Evolutionary conservation across 2,113 vertebrate species (phyloP).

Genomic region (Danionella cerebrum): DNA sequence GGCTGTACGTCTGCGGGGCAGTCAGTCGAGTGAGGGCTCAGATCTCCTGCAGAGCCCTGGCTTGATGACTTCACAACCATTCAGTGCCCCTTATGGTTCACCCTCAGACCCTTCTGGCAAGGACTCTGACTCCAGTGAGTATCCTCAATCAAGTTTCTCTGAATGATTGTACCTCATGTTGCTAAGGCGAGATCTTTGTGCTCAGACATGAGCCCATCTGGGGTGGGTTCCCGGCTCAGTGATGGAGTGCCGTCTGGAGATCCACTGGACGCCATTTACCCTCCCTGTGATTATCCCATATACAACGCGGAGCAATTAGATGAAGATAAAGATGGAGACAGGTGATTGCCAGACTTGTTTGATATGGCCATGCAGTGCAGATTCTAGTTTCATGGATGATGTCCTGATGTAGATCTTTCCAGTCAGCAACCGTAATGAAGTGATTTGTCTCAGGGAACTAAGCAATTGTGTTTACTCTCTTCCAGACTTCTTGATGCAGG

Average conservation of each 20-base stretch:
- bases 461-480: constrained; percentile 21
- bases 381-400: no score
- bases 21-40: constrained; percentile 71
- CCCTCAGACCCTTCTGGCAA: constrained; percentile 58
- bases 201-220: constrained; percentile 31
- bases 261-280: constrained; percentile 66
- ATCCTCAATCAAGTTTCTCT: background rate
- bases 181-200: background rate
- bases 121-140: constrained; percentile 58
- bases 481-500: constrained; percentile 66
- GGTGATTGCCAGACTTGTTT: no score
- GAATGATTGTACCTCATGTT: background rate
- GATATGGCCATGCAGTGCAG: no score
- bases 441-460: no score
- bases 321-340: constrained; percentile 84
- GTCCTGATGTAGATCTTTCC: no score
- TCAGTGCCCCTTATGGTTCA: constrained; percentile 47
- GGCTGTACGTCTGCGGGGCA: constrained; percentile 63
- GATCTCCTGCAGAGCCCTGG: constrained; percentile 62
- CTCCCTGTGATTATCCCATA: constrained; percentile 73
- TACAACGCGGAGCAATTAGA: constrained; percentile 80
- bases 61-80: constrained; percentile 59
- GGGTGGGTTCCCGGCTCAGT: constrained; percentile 62
- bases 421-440: no score
- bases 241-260: constrained; percentile 70